Evolutionary conservation across 2,888 invertebrate species (phyloP).

Genomic region (Poecilobothrus nobilitatus): DNA sequence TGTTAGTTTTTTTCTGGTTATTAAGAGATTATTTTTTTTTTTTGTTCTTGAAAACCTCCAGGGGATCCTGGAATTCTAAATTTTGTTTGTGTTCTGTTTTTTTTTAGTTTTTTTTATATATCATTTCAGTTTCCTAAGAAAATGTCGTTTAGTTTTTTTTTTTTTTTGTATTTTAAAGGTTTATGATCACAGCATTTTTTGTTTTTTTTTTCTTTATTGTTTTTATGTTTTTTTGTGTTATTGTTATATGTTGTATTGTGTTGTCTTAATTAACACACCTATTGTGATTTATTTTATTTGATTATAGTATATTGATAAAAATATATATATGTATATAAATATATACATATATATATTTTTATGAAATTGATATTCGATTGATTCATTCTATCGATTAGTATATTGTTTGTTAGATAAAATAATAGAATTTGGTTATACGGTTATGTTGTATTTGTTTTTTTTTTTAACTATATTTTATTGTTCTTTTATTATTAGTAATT

Average conservation of each 20-base stretch:
- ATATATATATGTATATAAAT: no score
- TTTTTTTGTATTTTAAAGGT: not conserved
- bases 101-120: not conserved
- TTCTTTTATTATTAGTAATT: not conserved
- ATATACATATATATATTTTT: not conserved
- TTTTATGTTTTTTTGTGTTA: not conserved
- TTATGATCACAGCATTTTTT: not conserved
- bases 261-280: conserved; percentile 6
- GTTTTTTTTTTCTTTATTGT: not conserved
- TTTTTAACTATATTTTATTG: no score
- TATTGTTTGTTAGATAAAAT: not conserved
- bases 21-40: not conserved
- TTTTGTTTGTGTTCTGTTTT: not conserved
- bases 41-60: conserved; percentile 1
- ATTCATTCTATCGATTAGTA: not conserved
- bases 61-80: not conserved
- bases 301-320: not conserved
- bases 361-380: conserved; percentile 1
- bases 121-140: not conserved
- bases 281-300: conserved; percentile 4
- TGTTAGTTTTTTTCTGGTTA: not conserved
- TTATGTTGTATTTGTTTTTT: no score
- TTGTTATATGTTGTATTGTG: not conserved
- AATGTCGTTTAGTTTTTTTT: not conserved
- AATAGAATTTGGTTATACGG: not conserved